Evolutionary conservation across 2,888 invertebrate genomes (phyloP).

Genomic region (Tenodera sinensis): DNA sequence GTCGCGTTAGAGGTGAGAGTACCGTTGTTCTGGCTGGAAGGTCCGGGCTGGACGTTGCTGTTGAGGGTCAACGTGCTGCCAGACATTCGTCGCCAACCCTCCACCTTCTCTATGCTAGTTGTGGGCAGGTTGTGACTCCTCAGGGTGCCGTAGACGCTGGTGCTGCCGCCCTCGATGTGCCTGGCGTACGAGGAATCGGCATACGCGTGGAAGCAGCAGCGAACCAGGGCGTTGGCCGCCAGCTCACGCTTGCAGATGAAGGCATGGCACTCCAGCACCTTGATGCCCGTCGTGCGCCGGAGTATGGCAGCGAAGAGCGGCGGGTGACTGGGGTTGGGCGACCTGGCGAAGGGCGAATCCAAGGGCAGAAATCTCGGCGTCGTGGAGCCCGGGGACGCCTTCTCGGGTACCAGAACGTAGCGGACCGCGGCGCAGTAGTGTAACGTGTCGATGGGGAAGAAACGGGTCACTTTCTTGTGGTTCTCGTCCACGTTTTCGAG

Average conservation of each 20-base stretch:
- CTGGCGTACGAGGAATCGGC: slow-evolving; percentile 92
- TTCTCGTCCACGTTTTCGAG: slow-evolving; percentile 96
- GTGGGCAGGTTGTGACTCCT: slow-evolving; percentile 43
- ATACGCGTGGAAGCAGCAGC: slow-evolving; percentile 97
- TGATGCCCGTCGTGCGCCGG: slow-evolving; percentile 92
- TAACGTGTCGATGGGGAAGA: slow-evolving; percentile 92
- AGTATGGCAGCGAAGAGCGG: slow-evolving; percentile 96
- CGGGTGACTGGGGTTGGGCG: slow-evolving; percentile 90
- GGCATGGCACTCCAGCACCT: slow-evolving; percentile 97
- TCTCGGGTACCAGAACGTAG: slow-evolving; percentile 68
- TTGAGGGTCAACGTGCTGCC: slow-evolving; percentile 60
- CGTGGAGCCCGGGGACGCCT: slow-evolving; percentile 45
- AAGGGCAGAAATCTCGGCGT: slow-evolving; percentile 88
- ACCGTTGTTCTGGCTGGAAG: slow-evolving; percentile 42
- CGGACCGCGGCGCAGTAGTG: slow-evolving; percentile 96
- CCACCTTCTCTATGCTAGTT: slow-evolving; percentile 47
- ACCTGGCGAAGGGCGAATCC: slow-evolving; percentile 92
- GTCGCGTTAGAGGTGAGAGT: slow-evolving; percentile 47
- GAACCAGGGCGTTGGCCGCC: slow-evolving; percentile 94
- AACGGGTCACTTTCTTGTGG: slow-evolving; percentile 87
- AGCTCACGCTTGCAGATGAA: slow-evolving; percentile 96
- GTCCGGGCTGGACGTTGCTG: slow-evolving; percentile 45
- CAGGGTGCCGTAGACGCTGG: slow-evolving; percentile 48
- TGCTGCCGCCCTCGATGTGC: slow-evolving; percentile 41
- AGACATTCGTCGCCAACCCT: slow-evolving; percentile 54